Evolutionary conservation across 2,113 vertebrate species (phyloP).

Genomic region (Nycticorax nycticorax): DNA sequence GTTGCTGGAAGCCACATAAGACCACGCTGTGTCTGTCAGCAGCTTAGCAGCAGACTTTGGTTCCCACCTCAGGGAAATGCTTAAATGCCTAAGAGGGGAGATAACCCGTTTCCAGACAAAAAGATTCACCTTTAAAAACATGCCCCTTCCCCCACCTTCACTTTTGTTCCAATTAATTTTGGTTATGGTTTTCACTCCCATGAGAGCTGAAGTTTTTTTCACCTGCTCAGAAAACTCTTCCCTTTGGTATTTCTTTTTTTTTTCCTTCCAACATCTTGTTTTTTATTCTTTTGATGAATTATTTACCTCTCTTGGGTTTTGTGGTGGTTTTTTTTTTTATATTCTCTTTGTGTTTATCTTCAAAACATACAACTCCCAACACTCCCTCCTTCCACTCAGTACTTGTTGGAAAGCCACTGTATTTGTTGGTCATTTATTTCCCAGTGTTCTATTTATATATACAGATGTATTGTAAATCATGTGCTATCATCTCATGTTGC

Average conservation of each 20-base stretch:
- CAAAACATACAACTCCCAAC: conserved; percentile 3
- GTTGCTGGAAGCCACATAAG: conserved; percentile 73
- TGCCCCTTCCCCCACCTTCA: rapidly evolving
- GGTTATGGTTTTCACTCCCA: neutral
- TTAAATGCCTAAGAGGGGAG: neutral
- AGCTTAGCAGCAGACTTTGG: conserved; percentile 43
- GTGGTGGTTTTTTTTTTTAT: neutral
- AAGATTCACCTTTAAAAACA: neutral
- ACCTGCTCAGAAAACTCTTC: neutral
- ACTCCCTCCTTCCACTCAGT: neutral
- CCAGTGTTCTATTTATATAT: neutral
- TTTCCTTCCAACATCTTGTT: neutral
- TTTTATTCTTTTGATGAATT: conserved; percentile 48
- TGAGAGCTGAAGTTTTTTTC: neutral
- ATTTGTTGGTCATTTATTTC: neutral
- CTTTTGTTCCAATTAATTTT: neutral
- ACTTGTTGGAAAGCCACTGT: neutral
- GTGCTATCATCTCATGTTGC: neutral
- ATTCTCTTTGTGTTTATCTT: conserved; percentile 50
- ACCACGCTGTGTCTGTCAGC: conserved; percentile 73
- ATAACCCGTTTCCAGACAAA: neutral
- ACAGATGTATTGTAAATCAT: neutral
- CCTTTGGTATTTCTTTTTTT: neutral
- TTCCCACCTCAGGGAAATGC: neutral
- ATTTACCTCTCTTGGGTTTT: neutral